phyloP scores from a whole-genome alignment of 1,140 invertebrate genomes.

The Papilio dardanus region DNA sequence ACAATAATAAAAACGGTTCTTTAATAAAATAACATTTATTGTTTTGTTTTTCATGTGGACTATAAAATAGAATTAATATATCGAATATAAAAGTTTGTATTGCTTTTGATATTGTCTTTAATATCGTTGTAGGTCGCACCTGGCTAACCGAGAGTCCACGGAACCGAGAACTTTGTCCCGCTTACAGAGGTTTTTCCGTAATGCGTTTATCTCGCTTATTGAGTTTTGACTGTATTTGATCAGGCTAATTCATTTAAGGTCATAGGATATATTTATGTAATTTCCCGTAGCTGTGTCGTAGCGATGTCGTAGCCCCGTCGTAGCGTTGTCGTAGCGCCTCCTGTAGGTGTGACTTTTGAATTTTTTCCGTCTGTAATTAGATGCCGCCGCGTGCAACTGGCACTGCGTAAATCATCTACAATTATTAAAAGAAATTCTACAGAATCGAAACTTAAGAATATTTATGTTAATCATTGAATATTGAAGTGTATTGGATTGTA shows the following conservation, averaged over 20 bases:
- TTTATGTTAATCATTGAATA: constrained; percentile 43
- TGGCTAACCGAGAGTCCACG: background rate
- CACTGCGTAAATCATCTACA: constrained; percentile 69
- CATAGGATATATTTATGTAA: too few species aligned
- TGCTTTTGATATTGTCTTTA: constrained; percentile 8
- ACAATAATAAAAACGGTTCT: constrained; percentile 30
- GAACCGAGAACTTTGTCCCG: too few species aligned
- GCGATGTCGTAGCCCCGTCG: background rate
- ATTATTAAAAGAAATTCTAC: constrained; percentile 70
- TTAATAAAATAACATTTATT: constrained; percentile 30
- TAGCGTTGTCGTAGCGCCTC: constrained; percentile 9
- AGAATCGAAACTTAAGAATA: constrained; percentile 66
- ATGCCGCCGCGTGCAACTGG: constrained; percentile 60
- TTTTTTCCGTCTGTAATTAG: constrained; percentile 69
- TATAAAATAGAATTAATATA: constrained; percentile 26
- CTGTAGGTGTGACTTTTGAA: constrained; percentile 46
- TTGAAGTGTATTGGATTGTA: constrained; percentile 32
- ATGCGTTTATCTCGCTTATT: too few species aligned
- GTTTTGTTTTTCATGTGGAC: constrained; percentile 25
- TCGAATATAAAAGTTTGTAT: constrained; percentile 20
- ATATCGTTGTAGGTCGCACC: background rate
- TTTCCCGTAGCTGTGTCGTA: background rate
- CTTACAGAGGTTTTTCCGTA: too few species aligned
- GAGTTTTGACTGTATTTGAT: too few species aligned
- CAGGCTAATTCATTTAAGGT: too few species aligned